A percentile compares a stretch with the other conserved stretches of the same genome.
phyloP scores from a whole-genome alignment of 2,888 invertebrate genomes.

The Sicus ferrugineus region DNA sequence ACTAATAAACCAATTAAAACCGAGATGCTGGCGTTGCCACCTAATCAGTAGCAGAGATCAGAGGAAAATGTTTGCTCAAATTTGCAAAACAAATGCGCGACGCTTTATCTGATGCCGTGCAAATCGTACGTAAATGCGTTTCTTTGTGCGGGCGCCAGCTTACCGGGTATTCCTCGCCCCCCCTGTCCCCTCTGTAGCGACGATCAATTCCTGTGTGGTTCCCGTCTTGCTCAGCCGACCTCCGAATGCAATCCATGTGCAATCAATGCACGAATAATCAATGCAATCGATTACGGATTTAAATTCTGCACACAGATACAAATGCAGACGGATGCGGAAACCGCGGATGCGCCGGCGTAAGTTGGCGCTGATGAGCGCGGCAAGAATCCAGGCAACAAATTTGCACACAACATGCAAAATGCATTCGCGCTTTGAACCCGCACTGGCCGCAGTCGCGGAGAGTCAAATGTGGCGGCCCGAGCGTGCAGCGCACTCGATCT shows the following conservation, averaged over 20 bases:
- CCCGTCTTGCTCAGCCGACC: neutral
- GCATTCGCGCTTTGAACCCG: conserved; percentile 18
- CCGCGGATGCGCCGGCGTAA: neutral
- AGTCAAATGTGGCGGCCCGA: conserved; percentile 19
- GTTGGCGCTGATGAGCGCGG: conserved; percentile 19
- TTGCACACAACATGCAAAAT: conserved; percentile 29
- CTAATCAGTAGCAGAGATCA: conserved; percentile 20
- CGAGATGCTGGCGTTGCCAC: conserved; percentile 20
- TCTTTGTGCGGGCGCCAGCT: conserved; percentile 14
- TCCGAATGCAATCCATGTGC: conserved; percentile 14
- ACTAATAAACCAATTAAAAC: conserved; percentile 28
- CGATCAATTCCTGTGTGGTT: neutral
- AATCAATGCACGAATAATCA: conserved; percentile 1
- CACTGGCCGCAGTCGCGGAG: neutral
- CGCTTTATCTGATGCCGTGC: conserved; percentile 18
- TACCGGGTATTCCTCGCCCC: neutral
- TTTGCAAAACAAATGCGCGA: conserved; percentile 21
- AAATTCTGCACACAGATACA: neutral
- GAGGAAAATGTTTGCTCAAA: conserved; percentile 20
- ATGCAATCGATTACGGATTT: conserved; percentile 20
- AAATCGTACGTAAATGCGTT: conserved; percentile 4
- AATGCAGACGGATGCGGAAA: neutral
- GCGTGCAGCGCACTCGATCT: neutral
- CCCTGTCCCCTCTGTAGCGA: neutral
- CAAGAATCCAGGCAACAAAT: conserved; percentile 2